Evolutionary conservation across 2,113 vertebrate genomes (phyloP).

Genomic region (Odocoileus virginianus): DNA sequence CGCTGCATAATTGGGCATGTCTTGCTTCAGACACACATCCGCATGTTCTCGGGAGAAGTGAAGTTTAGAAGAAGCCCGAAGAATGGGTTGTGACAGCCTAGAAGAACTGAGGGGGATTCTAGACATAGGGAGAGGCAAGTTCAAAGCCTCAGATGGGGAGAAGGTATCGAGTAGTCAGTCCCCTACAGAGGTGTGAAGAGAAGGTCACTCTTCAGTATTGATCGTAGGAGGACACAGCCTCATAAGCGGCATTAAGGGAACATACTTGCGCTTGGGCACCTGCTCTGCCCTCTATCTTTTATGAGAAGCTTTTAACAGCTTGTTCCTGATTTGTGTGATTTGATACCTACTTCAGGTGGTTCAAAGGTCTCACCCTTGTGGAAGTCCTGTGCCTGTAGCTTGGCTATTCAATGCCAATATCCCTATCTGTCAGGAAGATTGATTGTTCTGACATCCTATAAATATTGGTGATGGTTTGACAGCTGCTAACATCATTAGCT

Average conservation of each 20-base stretch:
- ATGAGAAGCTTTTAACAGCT: not conserved
- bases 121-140: not conserved
- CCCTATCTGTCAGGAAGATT: not conserved
- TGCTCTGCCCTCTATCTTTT: not conserved
- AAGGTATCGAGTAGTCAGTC: not conserved
- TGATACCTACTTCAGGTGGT: not conserved
- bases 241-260: too few relatives aligned
- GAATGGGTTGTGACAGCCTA: not conserved
- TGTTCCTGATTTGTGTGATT: not conserved
- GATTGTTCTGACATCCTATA: not conserved
- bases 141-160: not conserved
- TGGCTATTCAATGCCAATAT: not conserved
- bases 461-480: not conserved
- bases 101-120: not conserved
- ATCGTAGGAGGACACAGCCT: not conserved
- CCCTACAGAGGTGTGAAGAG: not conserved
- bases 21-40: not conserved
- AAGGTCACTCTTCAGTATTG: not conserved
- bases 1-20: not conserved
- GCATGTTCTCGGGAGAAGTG: not conserved
- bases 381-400: not conserved
- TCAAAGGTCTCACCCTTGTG: not conserved
- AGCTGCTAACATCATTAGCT: not conserved
- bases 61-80: not conserved
- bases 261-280: rapidly evolving